These are phyloP conservation scores for Drosophila anomelani DNA, from an alignment of 2,888 invertebrate species.

Conservation along the genomic window DNA sequence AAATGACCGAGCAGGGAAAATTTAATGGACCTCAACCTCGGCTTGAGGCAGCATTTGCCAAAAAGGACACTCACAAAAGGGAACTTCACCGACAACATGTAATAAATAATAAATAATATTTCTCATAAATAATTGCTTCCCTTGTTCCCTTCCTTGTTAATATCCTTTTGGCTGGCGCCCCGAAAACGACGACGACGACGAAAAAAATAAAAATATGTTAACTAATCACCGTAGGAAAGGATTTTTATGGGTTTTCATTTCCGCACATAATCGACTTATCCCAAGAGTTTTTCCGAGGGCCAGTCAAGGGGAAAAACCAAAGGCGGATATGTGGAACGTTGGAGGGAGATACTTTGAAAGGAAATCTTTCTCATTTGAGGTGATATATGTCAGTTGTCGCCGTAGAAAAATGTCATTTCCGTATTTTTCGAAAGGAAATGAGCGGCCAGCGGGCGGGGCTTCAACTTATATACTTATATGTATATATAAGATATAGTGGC, in stretches of 20 bases:
- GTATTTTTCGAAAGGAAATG: constrained; percentile 67
- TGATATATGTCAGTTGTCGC: constrained; percentile 69
- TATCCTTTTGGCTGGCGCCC: constrained; percentile 33
- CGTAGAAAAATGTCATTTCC: constrained; percentile 77
- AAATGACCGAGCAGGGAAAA: constrained; percentile 51
- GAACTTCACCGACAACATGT: constrained; percentile 53
- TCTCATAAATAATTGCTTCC: constrained; percentile 84
- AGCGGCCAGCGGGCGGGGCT: constrained; percentile 30
- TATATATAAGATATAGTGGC: constrained; percentile 10
- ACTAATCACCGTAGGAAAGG: constrained; percentile 84
- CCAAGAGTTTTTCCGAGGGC: constrained; percentile 35
- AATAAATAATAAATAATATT: constrained; percentile 83
- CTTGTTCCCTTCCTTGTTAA: constrained; percentile 32
- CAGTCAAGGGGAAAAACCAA: constrained; percentile 86
- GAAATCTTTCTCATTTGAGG: constrained; percentile 56
- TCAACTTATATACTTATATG: background rate
- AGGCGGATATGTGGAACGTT: constrained; percentile 84
- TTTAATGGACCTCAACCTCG: constrained; percentile 69
- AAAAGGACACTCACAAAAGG: constrained; percentile 38
- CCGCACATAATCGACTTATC: constrained; percentile 77
- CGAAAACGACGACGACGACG: constrained; percentile 8
- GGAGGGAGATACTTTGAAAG: constrained; percentile 53
- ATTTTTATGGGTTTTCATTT: constrained; percentile 84
- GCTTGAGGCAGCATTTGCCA: constrained; percentile 18
- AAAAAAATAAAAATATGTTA: constrained; percentile 84